Conservation (phyloP, 2,113 vertebrate genomes). For the Rhinoderma darwinii region DNA sequence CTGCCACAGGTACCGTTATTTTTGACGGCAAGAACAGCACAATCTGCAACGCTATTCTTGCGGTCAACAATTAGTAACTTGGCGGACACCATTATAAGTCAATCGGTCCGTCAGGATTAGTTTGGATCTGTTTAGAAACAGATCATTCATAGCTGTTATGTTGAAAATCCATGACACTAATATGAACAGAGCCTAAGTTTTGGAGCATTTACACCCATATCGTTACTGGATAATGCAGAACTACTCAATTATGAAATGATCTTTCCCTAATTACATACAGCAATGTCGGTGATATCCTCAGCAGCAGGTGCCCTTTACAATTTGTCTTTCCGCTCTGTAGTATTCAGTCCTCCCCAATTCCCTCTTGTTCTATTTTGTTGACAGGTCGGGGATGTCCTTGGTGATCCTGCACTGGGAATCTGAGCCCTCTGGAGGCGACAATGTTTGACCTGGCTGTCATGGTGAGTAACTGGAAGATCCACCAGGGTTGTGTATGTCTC, state of each 20-base stretch:
- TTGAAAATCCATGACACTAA: background rate
- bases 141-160: too few species aligned
- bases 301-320: background rate
- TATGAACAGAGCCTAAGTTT: background rate
- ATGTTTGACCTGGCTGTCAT: conserved; percentile 14
- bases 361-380: background rate
- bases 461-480: background rate
- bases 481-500: background rate
- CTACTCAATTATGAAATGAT: background rate
- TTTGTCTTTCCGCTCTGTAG: background rate
- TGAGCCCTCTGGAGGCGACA: background rate
- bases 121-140: too few species aligned
- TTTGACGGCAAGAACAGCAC: too few species aligned
- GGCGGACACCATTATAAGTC: too few species aligned
- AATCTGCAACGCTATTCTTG: too few species aligned
- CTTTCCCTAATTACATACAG: background rate
- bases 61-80: too few species aligned
- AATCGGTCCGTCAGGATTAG: too few species aligned
- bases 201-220: background rate
- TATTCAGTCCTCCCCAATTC: background rate
- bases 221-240: background rate
- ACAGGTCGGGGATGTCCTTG: background rate
- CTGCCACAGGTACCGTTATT: too few species aligned
- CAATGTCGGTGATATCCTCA: background rate
- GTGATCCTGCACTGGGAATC: conserved; percentile 2